A percentile compares a stretch with the other conserved stretches of the same genome.
These are phyloP conservation scores for Mastigias papua DNA, from an alignment of 30 jellyfish, hydroid and myxozoan species.

Conservation along the genomic window DNA sequence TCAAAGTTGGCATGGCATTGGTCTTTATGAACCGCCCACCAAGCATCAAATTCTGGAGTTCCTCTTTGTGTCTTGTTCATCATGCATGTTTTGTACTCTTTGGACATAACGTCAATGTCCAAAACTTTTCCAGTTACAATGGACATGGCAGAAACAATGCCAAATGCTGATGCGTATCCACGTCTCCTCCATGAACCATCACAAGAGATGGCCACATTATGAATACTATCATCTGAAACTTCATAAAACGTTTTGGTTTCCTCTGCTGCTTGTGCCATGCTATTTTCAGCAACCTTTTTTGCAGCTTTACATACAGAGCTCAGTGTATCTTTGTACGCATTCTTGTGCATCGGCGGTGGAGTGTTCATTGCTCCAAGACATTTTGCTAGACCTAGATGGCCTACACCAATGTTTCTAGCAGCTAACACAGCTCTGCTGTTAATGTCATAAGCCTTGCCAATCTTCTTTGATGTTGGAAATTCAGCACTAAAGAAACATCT, in stretches of 20 bases:
- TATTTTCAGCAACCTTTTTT: constrained; percentile 11
- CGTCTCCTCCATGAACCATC: constrained; percentile 23
- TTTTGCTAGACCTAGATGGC: constrained; percentile 11
- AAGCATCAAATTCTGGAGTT: constrained; percentile 9
- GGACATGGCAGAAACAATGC: constrained; percentile 4
- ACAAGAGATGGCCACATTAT: constrained; percentile 12
- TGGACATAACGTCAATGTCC: constrained; percentile 20
- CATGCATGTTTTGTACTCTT: constrained; percentile 4
- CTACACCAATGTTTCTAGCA: constrained; percentile 22
- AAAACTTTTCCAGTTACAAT: constrained; percentile 11
- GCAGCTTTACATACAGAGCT: neutral
- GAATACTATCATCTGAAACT: neutral
- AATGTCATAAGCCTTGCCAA: constrained; percentile 10
- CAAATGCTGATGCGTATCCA: constrained; percentile 2
- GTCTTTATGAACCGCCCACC: constrained; percentile 11
- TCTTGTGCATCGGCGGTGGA: constrained; percentile 39
- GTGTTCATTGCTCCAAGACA: constrained; percentile 4
- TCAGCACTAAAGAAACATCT: neutral
- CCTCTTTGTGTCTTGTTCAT: neutral
- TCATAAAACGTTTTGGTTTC: constrained; percentile 5
- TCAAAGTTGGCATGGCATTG: too few species aligned
- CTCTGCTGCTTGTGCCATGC: constrained; percentile 23
- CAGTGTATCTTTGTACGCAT: neutral
- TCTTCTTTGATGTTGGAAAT: neutral
- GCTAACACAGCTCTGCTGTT: constrained; percentile 40